These are phyloP conservation scores for Epicampocera succincta DNA, from an alignment of 2,888 invertebrate species.

Conservation along the genomic window DNA sequence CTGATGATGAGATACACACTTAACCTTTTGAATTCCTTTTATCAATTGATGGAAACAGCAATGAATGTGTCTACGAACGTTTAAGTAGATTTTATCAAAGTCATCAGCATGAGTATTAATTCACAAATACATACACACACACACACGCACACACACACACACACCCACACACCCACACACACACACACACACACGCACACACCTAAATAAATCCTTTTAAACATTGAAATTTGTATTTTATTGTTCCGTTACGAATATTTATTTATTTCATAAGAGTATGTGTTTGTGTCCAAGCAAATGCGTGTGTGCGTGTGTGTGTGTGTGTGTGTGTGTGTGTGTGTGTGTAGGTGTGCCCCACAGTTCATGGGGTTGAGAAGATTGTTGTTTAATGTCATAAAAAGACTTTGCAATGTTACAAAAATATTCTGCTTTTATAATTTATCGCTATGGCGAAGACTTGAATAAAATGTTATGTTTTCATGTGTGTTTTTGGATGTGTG, in stretches of 20 bases:
- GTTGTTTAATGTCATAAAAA: constrained; percentile 48
- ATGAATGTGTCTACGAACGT: constrained; percentile 33
- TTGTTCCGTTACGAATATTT: constrained; percentile 1
- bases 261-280: no score
- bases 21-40: constrained; percentile 52
- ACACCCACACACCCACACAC: neutral
- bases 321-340: neutral
- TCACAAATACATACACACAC: constrained; percentile 1
- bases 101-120: constrained; percentile 5
- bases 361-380: constrained; percentile 52
- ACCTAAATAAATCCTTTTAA: neutral
- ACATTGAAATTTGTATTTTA: constrained; percentile 28
- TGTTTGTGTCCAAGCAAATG: no score
- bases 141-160: neutral
- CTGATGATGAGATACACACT: constrained; percentile 51
- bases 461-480: neutral
- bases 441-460: neutral
- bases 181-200: neutral
- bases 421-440: constrained; percentile 25
- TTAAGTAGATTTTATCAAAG: constrained; percentile 36
- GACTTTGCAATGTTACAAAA: constrained; percentile 34
- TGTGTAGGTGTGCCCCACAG: constrained; percentile 1
- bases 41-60: constrained; percentile 46
- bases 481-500: neutral
- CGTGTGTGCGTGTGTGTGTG: neutral